A percentile compares a stretch with the other conserved stretches of the same genome.
These are phyloP conservation scores for Sceloporus undulatus DNA, from an alignment of 2,113 vertebrate genomes.

Conservation along the genomic window DNA sequence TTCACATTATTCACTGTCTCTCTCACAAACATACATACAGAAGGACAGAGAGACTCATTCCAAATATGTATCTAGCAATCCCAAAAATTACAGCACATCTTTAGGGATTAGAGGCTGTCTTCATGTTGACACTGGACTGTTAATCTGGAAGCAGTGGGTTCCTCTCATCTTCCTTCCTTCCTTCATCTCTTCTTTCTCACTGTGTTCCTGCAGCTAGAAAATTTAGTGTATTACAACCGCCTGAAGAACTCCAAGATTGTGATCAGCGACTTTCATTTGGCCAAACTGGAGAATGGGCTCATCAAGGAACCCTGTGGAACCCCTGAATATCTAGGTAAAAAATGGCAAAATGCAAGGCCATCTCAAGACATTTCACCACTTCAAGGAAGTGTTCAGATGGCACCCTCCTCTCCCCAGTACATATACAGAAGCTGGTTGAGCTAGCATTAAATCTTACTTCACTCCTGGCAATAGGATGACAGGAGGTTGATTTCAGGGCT, in stretches of 20 bases:
- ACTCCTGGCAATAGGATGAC: no score
- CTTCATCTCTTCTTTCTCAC: not conserved
- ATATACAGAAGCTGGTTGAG: not conserved
- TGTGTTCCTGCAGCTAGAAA: conserved; percentile 86
- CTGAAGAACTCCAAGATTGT: conserved; percentile 99
- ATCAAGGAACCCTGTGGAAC: conserved; percentile 99
- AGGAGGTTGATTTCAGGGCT: not conserved
- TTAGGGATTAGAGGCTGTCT: no score
- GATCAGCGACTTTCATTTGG: conserved; percentile 98
- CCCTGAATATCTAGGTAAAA: conserved; percentile 95
- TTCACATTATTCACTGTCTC: no score
- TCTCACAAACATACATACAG: no score
- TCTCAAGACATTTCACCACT: no score
- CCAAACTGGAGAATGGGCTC: conserved; percentile 95
- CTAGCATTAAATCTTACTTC: no score
- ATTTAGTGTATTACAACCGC: conserved; percentile 96
- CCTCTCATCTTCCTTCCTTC: not conserved
- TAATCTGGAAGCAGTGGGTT: not conserved
- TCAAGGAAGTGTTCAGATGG: no score
- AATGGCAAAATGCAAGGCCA: not conserved
- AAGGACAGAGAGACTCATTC: not conserved
- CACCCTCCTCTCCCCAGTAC: no score
- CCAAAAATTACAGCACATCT: not conserved
- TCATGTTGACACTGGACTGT: not conserved
- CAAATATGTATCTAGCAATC: not conserved